Conservation (phyloP, 2,797 vertebrate genomes). For the Myotis myotis region DNA sequence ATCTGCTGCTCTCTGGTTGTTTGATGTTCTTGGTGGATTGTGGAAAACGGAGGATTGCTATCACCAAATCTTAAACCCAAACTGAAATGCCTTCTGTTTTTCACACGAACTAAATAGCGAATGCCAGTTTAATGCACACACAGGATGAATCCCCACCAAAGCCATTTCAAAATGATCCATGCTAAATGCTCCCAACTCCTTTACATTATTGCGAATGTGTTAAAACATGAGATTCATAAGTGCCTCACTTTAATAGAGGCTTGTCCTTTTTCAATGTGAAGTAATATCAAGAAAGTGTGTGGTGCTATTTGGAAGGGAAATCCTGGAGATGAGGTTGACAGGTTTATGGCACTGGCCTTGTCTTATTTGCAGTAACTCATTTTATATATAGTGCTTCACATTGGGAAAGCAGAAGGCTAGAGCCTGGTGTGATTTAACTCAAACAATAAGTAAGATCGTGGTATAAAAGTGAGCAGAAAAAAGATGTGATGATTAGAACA, state of each 20-base stretch:
- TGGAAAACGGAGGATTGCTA: not conserved
- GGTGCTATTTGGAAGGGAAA: constrained; percentile 83
- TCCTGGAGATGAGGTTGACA: constrained; percentile 82
- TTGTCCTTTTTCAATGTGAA: constrained; percentile 71
- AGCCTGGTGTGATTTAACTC: constrained; percentile 82
- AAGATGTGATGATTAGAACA: constrained; percentile 83
- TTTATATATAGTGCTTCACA: constrained; percentile 81
- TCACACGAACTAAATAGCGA: not conserved
- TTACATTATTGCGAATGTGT: constrained; percentile 58
- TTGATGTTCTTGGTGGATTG: not conserved
- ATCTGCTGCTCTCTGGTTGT: not conserved
- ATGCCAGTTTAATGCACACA: not conserved
- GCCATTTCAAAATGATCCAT: constrained; percentile 32
- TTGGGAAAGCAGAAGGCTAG: constrained; percentile 74
- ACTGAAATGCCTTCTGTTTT: not conserved
- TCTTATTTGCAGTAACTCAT: constrained; percentile 89
- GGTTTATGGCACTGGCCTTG: constrained; percentile 80
- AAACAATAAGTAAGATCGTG: constrained; percentile 70
- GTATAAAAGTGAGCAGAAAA: constrained; percentile 80
- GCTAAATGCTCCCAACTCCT: not conserved
- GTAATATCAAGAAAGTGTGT: constrained; percentile 76
- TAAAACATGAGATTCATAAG: constrained; percentile 62
- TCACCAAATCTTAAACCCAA: not conserved
- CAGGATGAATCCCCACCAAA: not conserved
- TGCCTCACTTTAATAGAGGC: constrained; percentile 71